Evolutionary conservation across 1,140 invertebrate genomes (phyloP), one percentile per base, ranked within the genome.

Genomic region (Medauroidea extradentata): DNA sequence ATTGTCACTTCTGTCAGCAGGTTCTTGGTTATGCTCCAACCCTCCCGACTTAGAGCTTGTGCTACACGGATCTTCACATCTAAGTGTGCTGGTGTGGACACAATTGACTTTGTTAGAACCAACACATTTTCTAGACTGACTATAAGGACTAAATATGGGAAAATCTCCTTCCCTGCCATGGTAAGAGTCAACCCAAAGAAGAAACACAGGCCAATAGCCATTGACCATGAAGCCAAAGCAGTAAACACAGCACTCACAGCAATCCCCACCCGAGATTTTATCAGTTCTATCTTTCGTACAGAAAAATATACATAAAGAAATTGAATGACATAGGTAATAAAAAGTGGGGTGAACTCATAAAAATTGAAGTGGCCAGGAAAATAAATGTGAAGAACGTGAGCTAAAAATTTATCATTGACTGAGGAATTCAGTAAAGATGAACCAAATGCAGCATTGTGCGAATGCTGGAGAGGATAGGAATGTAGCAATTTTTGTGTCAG

Each of bases 1-100:
- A 99, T 93, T 1, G 93, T 93, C 2, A 98, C 88, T 80, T 97
- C 94, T 13, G 90, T 89, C 0, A 96, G 75, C 41, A 99, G 76
- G 74, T 96, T 97, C 73, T 99, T 98, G 0, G 93, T 96, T 18
- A 98, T 97, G 0, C 88, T 91, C 94, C 94, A 98, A 1, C 94
- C 94, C 78, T 98, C 95, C 70, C 91, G 92, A 68, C 90, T 94
- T 9, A 98, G 77, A 76, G 91, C 94, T 78, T 96, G 91, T 2
- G 94, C 95, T 16, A 97, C 85, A 29, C 95, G 81, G 57, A 96
- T 93, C 77, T 96, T 97, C 1, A 95, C 90, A 73, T 98, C 95
- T 3, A 97, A 80, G 69, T 96, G 89, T 2, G 88, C 80, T 13
- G 94, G 90, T 9, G 94, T 96, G 3, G 92, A 93, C 1, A 94